These are phyloP conservation scores for Ridgeia piscesae DNA, from an alignment of 1,140 invertebrate species.

Conservation along the genomic window DNA sequence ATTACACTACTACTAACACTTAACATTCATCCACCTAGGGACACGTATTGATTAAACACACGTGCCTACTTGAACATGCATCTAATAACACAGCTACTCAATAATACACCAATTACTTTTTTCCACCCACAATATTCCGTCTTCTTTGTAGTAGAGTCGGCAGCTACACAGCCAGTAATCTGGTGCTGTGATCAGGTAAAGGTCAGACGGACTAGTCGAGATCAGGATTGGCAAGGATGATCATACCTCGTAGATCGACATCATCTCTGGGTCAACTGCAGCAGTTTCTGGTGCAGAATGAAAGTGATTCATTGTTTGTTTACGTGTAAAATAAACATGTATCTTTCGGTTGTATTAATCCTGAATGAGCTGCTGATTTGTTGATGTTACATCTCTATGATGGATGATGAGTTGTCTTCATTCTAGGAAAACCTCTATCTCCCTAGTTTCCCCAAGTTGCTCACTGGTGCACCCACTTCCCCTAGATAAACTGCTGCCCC, in stretches of 20 bases:
- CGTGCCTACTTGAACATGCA: neutral
- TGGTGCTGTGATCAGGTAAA: neutral
- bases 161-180: neutral
- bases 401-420: neutral
- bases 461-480: neutral
- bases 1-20: neutral
- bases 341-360: neutral
- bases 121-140: neutral
- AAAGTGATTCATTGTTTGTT: neutral
- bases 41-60: neutral
- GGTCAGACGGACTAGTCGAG: neutral
- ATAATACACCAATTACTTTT: neutral
- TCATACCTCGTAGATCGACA: neutral
- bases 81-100: neutral
- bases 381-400: neutral
- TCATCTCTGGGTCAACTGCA: neutral
- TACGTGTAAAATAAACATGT: neutral
- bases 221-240: neutral
- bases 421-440: neutral
- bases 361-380: neutral
- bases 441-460: neutral
- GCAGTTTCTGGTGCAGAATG: neutral
- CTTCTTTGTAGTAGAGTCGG: neutral
- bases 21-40: neutral
- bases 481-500: neutral